Conservation (phyloP, 2,113 vertebrate species). For the Datnioides undecimradiatus region DNA sequence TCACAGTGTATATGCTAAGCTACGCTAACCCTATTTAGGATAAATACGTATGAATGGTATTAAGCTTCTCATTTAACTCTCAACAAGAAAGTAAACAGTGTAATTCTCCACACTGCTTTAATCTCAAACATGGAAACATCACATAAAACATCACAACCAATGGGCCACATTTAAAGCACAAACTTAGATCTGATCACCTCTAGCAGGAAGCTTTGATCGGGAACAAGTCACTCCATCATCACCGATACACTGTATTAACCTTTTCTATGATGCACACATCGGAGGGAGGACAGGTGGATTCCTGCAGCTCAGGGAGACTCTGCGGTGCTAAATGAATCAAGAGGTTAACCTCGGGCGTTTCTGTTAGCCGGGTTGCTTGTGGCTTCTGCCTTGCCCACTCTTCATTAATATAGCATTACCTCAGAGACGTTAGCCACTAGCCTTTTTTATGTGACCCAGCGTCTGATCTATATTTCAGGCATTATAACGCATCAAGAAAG, state of each 20-base stretch:
- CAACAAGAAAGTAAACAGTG: background rate
- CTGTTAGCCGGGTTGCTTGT: conserved; percentile 8
- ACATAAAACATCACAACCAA: too few species aligned
- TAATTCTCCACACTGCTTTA: background rate
- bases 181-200: background rate
- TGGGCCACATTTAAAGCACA: background rate
- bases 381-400: conserved; percentile 20
- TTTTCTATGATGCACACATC: background rate
- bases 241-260: too few species aligned
- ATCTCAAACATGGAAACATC: too few species aligned
- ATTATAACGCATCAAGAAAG: conserved; percentile 26
- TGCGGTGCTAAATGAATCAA: conserved; percentile 46
- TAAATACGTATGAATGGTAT: background rate
- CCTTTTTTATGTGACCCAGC: conserved; percentile 24
- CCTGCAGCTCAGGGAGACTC: conserved; percentile 8
- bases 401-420: conserved; percentile 71
- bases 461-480: conserved; percentile 51
- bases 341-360: conserved; percentile 34
- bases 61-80: background rate
- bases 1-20: background rate
- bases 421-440: conserved; percentile 44
- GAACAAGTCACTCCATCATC: background rate
- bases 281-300: conserved; percentile 3
- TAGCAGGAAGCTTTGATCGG: conserved; percentile 6
- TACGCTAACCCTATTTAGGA: background rate